Conservation (phyloP, 2,888 invertebrate species). For the Syritta pipiens region DNA sequence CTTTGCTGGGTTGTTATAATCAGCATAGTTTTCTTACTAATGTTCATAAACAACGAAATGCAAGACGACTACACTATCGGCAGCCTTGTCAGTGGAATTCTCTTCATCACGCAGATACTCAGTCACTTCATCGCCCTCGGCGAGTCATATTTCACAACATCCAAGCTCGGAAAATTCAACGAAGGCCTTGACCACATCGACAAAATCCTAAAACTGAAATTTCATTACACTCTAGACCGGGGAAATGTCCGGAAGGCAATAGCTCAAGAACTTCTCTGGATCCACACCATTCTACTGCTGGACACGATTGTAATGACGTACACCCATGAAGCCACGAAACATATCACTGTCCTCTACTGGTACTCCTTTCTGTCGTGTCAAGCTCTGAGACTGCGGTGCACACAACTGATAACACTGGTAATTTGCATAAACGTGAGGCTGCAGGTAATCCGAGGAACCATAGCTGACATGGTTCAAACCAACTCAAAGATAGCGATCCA, state of each 20-base stretch:
- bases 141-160: slow-evolving; percentile 69
- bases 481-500: neutral
- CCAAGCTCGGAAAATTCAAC: slow-evolving; percentile 50
- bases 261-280: slow-evolving; percentile 44
- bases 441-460: slow-evolving; percentile 6
- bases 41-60: slow-evolving; percentile 35
- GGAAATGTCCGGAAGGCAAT: neutral
- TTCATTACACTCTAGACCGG: slow-evolving; percentile 28
- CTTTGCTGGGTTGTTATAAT: slow-evolving; percentile 62
- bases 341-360: slow-evolving; percentile 67
- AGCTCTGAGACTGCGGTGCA: slow-evolving; percentile 73
- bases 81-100: slow-evolving; percentile 59
- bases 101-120: slow-evolving; percentile 70
- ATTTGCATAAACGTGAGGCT: slow-evolving; percentile 53
- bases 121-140: slow-evolving; percentile 71
- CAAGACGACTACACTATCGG: slow-evolving; percentile 55
- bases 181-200: slow-evolving; percentile 66
- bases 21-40: slow-evolving; percentile 17
- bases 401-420: slow-evolving; percentile 72
- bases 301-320: slow-evolving; percentile 69
- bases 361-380: slow-evolving; percentile 70
- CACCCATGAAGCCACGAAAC: slow-evolving; percentile 49
- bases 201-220: slow-evolving; percentile 35
- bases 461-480: neutral
- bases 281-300: slow-evolving; percentile 54